A percentile compares a stretch with the other conserved stretches of the same genome.
Evolutionary conservation across 2,797 vertebrate genomes (phyloP).

Genomic region (Valencia hispanica): DNA sequence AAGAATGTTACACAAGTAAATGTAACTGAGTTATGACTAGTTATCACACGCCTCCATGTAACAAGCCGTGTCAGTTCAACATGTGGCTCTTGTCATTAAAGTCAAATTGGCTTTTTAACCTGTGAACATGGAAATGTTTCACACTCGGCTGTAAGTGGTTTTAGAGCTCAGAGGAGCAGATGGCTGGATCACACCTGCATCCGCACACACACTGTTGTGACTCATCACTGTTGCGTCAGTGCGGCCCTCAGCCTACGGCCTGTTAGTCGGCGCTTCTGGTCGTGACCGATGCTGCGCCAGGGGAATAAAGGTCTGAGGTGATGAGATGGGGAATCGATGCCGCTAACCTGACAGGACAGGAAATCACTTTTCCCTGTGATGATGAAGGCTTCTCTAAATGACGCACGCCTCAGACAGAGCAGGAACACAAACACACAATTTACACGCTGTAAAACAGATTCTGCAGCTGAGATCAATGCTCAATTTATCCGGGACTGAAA

Average conservation of each 20-base stretch:
- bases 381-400: constrained; percentile 14
- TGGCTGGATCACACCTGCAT: constrained; percentile 40
- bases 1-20: too few relatives aligned
- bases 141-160: constrained; percentile 3
- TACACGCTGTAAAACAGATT: constrained; percentile 9
- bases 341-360: constrained; percentile 20
- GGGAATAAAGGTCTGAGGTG: constrained; percentile 40
- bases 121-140: constrained; percentile 21
- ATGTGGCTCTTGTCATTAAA: too few relatives aligned
- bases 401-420: background rate
- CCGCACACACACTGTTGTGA: constrained; percentile 34
- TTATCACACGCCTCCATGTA: too few relatives aligned
- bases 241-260: constrained; percentile 11
- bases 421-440: background rate
- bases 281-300: constrained; percentile 40
- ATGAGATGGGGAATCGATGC: constrained; percentile 33
- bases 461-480: constrained; percentile 1
- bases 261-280: constrained; percentile 19
- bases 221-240: constrained; percentile 59
- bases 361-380: constrained; percentile 30
- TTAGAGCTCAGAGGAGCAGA: constrained; percentile 25
- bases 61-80: too few relatives aligned
- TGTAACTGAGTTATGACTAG: too few relatives aligned
- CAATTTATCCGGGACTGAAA: background rate
- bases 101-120: background rate